Evolutionary conservation across 1,140 invertebrate genomes (phyloP), one percentile per base, ranked within the genome.

Genomic region (Drosophila chauvacae): DNA sequence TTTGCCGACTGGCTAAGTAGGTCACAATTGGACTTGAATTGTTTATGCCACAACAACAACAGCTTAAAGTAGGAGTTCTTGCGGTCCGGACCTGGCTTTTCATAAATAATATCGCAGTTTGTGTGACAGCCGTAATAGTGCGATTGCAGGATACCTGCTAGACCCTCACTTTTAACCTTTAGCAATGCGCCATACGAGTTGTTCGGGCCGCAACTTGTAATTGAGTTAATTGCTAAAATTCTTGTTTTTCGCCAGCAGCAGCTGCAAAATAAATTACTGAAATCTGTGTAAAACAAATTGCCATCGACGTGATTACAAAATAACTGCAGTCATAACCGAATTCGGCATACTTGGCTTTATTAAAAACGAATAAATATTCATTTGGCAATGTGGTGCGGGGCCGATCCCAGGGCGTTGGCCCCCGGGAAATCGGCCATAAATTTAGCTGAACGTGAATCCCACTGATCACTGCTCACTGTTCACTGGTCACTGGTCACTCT

Each of bases 21-120:
- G 85, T 90, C 85, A 85, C 77, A 64, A 73, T 90, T 84, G 71
- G 77, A 72, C 69, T 84, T 84, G 83, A 88, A 80, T 88, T 87
- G 80, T 87, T 88, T 83, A 88, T 83, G 68, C 70, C 83, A 23
- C 23, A 23, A 66, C 70, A 77, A 65, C 66, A 66, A 62, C 60
- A 81, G 26, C 47, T n/a, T 14, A 35, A 35, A 23, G 18, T 10
- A 10, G 50, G 7, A 69, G 41, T 42, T 39, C 18, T 20, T 65
- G 18, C 7, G 20, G 30, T 44, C 30, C 62, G 23, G 23, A 14
- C 20, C 56, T 16, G 26, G 26, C 18, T 33, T 47, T 45, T 42
- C 50, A 41, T 69, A 48, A 39, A 68, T 64, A 63, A 42, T 30
- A 16, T 26, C 11, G 45, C 37, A 23, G 37, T 23, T 48, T 33